These are phyloP conservation scores for Drosophila prostipennis DNA, from an alignment of 2,888 invertebrate species.

Conservation along the genomic window DNA sequence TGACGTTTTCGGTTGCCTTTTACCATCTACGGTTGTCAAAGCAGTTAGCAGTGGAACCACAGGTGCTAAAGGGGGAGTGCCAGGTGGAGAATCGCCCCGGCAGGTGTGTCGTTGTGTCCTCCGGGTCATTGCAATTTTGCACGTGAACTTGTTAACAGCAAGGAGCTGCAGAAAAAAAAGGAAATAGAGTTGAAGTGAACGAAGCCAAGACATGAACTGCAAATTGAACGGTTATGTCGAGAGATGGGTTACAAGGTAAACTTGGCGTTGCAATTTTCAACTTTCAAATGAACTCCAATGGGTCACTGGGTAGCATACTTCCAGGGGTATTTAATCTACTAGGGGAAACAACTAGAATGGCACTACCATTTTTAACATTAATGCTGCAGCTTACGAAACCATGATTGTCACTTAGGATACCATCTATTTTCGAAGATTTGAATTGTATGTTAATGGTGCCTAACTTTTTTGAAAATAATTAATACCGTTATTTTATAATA, in stretches of 20 bases:
- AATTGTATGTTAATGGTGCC: too few species aligned
- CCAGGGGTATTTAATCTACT: not conserved
- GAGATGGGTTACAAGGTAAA: constrained; percentile 19
- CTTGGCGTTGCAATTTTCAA: not conserved
- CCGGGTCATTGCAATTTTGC: constrained; percentile 65
- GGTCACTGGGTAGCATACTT: constrained; percentile 1
- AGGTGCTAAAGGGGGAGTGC: constrained; percentile 1
- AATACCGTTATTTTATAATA: too few species aligned
- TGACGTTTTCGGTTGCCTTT: constrained; percentile 27
- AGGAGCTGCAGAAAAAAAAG: constrained; percentile 18
- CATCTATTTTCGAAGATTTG: not conserved
- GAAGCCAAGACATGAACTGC: constrained; percentile 57
- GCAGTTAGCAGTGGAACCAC: constrained; percentile 34
- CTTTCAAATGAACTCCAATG: constrained; percentile 18
- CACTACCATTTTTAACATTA: not conserved
- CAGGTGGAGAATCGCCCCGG: constrained; percentile 6
- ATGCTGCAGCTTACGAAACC: not conserved
- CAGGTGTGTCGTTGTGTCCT: constrained; percentile 21
- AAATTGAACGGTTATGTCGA: constrained; percentile 66
- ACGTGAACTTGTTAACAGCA: constrained; percentile 70
- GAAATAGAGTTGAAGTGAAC: constrained; percentile 2
- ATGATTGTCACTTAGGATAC: not conserved
- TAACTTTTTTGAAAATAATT: too few species aligned
- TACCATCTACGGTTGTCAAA: constrained; percentile 37
- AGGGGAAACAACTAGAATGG: not conserved